Percentiles rank a stretch among this genome's conserved stretches.
Evolutionary conservation across 1,140 invertebrate species (phyloP).

Genomic region (Acromyrmex heyeri): DNA sequence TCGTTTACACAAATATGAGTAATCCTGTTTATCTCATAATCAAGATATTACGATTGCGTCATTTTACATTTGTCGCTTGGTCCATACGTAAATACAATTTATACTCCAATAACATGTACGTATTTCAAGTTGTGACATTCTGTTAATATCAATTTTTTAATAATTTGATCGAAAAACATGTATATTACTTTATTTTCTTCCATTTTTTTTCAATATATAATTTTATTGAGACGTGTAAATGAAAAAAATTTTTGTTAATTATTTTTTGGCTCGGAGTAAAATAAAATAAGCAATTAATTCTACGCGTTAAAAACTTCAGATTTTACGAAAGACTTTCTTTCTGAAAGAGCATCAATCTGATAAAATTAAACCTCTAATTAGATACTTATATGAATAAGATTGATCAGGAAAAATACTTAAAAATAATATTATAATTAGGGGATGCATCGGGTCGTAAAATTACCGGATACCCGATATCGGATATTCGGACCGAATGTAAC

Average conservation of each 20-base stretch:
- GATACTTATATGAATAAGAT: background rate
- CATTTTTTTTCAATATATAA: background rate
- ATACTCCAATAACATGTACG: background rate
- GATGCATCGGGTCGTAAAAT: too few species aligned
- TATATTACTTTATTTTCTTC: background rate
- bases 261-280: background rate
- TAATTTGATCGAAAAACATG: background rate
- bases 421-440: background rate
- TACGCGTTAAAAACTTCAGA: background rate
- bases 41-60: too few species aligned
- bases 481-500: too few species aligned
- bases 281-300: background rate
- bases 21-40: background rate
- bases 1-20: background rate
- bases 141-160: background rate
- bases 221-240: background rate
- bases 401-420: background rate
- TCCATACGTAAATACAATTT: background rate
- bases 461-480: too few species aligned
- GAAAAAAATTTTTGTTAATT: background rate
- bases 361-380: slow-evolving; percentile 1
- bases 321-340: background rate
- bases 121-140: background rate
- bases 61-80: slow-evolving; percentile 7
- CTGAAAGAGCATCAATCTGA: background rate